Evolutionary conservation across 1,140 invertebrate species (phyloP).

Genomic region (Macrostomum lignano): DNA sequence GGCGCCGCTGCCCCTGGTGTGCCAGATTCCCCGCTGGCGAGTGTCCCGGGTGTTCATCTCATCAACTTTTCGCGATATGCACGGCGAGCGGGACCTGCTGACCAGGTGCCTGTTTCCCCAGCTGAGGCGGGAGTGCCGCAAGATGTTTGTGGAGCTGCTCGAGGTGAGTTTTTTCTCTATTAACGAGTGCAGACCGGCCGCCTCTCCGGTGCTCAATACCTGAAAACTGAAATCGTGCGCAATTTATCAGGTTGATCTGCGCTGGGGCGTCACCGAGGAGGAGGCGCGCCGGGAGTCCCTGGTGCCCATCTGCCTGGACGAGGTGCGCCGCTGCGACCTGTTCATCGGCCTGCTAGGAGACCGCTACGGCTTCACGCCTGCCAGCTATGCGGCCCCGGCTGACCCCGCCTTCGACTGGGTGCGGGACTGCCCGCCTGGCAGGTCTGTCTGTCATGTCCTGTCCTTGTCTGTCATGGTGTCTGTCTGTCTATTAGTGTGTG

Average conservation of each 20-base stretch:
- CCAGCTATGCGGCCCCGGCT: too few species aligned
- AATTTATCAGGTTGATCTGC: conserved; percentile 28
- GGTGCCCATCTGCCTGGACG: conserved; percentile 24
- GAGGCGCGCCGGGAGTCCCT: conserved; percentile 19
- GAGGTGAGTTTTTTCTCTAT: too few species aligned
- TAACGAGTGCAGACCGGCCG: too few species aligned
- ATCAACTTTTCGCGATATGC: conserved; percentile 31
- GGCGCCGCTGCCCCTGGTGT: background rate
- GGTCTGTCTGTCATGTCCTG: too few species aligned
- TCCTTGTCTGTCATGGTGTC: too few species aligned
- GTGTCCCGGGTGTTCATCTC: too few species aligned
- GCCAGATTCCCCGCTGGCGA: background rate
- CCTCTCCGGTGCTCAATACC: too few species aligned
- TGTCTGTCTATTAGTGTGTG: too few species aligned
- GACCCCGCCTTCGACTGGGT: too few species aligned
- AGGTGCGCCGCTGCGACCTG: conserved; percentile 24
- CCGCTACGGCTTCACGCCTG: too few species aligned
- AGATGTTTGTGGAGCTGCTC: conserved; percentile 8
- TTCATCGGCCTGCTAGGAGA: conserved; percentile 29
- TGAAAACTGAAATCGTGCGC: too few species aligned
- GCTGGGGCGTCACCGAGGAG: conserved; percentile 30
- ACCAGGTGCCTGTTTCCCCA: conserved; percentile 27
- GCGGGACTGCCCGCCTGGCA: too few species aligned
- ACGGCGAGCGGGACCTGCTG: conserved; percentile 29
- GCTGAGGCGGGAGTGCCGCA: conserved; percentile 11